Base-by-base conservation (phyloP, 2,888 invertebrate species). In the Parnassius glacialis region DNA sequence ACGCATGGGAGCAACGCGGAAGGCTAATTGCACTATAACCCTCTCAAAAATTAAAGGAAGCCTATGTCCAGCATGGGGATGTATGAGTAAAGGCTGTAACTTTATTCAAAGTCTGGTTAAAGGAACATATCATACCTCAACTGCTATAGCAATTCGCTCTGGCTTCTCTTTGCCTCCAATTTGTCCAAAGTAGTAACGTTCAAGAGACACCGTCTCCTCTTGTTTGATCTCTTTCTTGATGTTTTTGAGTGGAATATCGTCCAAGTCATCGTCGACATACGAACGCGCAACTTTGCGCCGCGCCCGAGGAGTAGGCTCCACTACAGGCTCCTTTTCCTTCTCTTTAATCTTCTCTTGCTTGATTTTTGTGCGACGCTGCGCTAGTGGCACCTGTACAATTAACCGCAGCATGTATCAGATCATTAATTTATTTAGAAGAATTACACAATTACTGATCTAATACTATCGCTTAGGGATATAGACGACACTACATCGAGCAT, bases 151-250 rank as follows among this genome's bases (percentile, higher is more conserved):
- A 10, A 77, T 68, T 57, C 78, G 75, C 11, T 76, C 70, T 1
- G 47, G 57, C 0, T 67, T 66, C 0, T 59, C 74, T 0, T 73
- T 62, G 1, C 90, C 92, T 0, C 85, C 87, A 2, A 85, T 75
- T 68, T 92, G 92, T 0, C 94, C 94, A 70, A 94, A 94, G 83
- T 94, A 94, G 72, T 93, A 94, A 62, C 92, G 87, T 78, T 94
- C 94, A 72, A 94, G 83, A 1, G 93, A 93, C 67, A 93, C 90
- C 20, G 92, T 84, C 74, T 88, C 83, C 59, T 89, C 90, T 0
- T 87, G 84, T 45, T 83, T 82, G 16, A 73, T 69, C 57, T 89
- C 92, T 69, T 88, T 88, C 79, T 90, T 89, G 69, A 90, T 90
- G 64, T 66, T 79, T 74, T 87, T 88, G 16, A 89, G 78, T 0